Conservation (phyloP, 2,888 invertebrate genomes). For the Andrena marginata region DNA sequence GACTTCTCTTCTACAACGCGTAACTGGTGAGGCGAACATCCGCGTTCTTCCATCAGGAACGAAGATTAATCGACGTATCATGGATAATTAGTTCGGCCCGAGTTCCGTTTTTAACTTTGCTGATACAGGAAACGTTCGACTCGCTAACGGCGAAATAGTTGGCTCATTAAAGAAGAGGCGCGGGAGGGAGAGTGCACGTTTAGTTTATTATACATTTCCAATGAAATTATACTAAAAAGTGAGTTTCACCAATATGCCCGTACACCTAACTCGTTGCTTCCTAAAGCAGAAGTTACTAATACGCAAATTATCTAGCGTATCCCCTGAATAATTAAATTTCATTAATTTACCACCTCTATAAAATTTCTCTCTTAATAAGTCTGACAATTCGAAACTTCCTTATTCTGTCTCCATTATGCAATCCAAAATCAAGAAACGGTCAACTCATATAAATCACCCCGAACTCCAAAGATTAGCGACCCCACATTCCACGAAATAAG, state of each 20-base stretch:
- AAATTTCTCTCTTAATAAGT: background rate
- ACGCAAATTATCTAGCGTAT: background rate
- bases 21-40: slow-evolving; percentile 34
- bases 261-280: background rate
- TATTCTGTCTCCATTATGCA: too few species aligned
- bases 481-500: background rate
- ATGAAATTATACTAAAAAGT: slow-evolving; percentile 29
- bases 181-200: background rate
- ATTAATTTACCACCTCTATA: background rate
- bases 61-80: slow-evolving; percentile 56
- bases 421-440: background rate
- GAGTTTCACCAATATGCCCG: slow-evolving; percentile 1
- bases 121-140: slow-evolving; percentile 47
- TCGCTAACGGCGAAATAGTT: slow-evolving; percentile 48
- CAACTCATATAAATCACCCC: background rate
- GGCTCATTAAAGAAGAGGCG: slow-evolving; percentile 45
- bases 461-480: background rate
- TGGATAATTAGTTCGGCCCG: slow-evolving; percentile 53
- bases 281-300: background rate
- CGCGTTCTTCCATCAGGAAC: slow-evolving; percentile 11
- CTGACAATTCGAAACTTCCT: too few species aligned
- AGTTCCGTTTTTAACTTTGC: slow-evolving; percentile 43
- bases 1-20: background rate
- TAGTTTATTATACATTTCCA: slow-evolving; percentile 38
- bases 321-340: background rate